Evolutionary conservation across 2,888 invertebrate species (phyloP).

Genomic region (Ophion obscuratus): DNA sequence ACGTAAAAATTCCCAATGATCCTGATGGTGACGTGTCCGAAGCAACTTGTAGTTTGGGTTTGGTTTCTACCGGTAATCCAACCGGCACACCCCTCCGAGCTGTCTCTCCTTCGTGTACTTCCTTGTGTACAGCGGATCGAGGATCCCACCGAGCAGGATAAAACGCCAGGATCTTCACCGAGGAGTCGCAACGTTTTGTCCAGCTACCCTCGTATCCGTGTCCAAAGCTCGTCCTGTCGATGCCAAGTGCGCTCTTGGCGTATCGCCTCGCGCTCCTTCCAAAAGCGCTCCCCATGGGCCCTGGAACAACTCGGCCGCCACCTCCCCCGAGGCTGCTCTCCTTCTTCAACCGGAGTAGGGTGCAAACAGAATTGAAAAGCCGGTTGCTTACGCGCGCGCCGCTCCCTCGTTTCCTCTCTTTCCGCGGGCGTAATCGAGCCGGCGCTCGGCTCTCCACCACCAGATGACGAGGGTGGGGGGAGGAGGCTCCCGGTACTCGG

Average conservation of each 20-base stretch:
- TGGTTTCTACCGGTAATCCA: constrained; percentile 69
- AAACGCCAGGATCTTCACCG: neutral
- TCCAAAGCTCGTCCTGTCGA: constrained; percentile 31
- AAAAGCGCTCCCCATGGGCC: constrained; percentile 68
- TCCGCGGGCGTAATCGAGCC: constrained; percentile 47
- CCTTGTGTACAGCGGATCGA: neutral
- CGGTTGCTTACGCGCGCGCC: constrained; percentile 34
- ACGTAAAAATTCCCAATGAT: too few relatives aligned
- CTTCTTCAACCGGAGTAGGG: constrained; percentile 65
- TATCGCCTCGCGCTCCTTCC: constrained; percentile 67
- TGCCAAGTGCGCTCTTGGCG: constrained; percentile 55
- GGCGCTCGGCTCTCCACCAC: constrained; percentile 54
- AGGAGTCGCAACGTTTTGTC: constrained; percentile 11
- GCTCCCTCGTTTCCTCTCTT: constrained; percentile 38
- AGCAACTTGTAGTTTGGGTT: constrained; percentile 14
- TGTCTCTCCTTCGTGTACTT: neutral
- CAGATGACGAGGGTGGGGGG: constrained; percentile 55
- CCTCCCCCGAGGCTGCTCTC: constrained; percentile 68
- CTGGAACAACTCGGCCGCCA: constrained; percentile 53
- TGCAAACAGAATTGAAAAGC: constrained; percentile 57
- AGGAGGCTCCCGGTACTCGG: constrained; percentile 28
- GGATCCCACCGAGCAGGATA: constrained; percentile 13
- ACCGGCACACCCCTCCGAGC: constrained; percentile 57
- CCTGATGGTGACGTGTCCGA: too few relatives aligned
- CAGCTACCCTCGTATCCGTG: neutral